Evolutionary conservation across 2,888 invertebrate genomes (phyloP).

Genomic region (Zaprionus lineosus): DNA sequence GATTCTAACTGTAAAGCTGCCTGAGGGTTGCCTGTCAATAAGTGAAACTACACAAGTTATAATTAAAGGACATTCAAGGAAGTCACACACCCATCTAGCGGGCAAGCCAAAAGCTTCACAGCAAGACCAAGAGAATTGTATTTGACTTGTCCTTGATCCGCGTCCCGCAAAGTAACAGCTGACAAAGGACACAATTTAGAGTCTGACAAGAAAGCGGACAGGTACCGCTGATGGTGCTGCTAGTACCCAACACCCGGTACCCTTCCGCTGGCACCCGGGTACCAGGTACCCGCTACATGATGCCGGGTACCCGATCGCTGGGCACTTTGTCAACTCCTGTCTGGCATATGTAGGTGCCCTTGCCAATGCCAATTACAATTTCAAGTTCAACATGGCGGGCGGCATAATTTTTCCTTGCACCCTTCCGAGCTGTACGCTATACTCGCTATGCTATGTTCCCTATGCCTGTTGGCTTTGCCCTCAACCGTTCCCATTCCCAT

Average conservation of each 20-base stretch:
- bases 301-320: constrained; percentile 9
- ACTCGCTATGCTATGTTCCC: too few species aligned
- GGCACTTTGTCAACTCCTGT: constrained; percentile 31
- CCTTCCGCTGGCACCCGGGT: neutral
- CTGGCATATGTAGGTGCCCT: constrained; percentile 77
- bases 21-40: too few species aligned
- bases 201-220: constrained; percentile 12
- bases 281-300: neutral
- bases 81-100: too few species aligned
- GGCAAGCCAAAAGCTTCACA: too few species aligned
- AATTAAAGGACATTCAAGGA: too few species aligned
- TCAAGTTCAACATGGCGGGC: constrained; percentile 81
- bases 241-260: too few species aligned
- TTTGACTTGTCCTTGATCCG: constrained; percentile 1
- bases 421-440: too few species aligned
- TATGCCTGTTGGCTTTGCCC: too few species aligned
- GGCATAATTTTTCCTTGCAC: constrained; percentile 62
- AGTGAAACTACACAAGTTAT: too few species aligned
- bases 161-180: constrained; percentile 31
- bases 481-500: constrained; percentile 14
- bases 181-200: constrained; percentile 25
- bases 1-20: too few species aligned
- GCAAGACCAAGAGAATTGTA: too few species aligned
- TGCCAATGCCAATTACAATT: constrained; percentile 79
- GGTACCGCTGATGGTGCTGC: constrained; percentile 8